Base-by-base conservation (phyloP, 2,113 vertebrate species). In the Scomber japonicus region DNA sequence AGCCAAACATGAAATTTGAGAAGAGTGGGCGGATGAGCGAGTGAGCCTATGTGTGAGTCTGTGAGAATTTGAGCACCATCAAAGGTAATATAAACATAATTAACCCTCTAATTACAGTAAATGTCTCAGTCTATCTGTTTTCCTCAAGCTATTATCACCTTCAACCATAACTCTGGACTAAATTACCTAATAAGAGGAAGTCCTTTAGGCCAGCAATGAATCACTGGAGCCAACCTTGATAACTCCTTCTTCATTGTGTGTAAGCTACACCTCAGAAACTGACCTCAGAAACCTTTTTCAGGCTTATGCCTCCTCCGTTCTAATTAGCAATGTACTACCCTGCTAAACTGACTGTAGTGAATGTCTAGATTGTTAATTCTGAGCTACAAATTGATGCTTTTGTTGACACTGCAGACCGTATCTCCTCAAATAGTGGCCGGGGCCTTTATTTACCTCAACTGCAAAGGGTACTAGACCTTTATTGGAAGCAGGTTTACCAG, bases 71-170 rank as follows among this genome's bases (percentile, higher is more conserved):
- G 81, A 90, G 81, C 60, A 55, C 84, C 82, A 89, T 92, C 85
- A 84, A 87, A 84, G 87, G 84, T 82, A 91, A 91, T 85, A 87
- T 84, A 88, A 92, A 91, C 81, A 90, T 88, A 88, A 93, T 91
- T 90, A 92, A 92, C 89, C 88, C 79, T 87, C 46, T 91, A 91
- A 93, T 91, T 89, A 91, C 83, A 71, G 86, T 75, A 82, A 85
- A 87, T 83, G 83, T 90, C 88, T 81, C 72, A 70, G 74, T 80
- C 83, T 78, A 89, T 90, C 83, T 71, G 80, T 87, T 84, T 82
- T 81, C 88, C 72, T 82, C 65, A 61, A 89, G 84, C 81, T 87
- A 80, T 88, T 88, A 89, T 86, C 80, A 84, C 84, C 87, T 86
- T 83, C 86, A 84, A 82, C 81, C 83, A 91, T 82, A 87, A 89